A percentile compares a stretch with the other conserved stretches of the same genome.
phyloP scores from a whole-genome alignment of 1,140 invertebrate genomes.

The Anadara kagoshimensis region DNA sequence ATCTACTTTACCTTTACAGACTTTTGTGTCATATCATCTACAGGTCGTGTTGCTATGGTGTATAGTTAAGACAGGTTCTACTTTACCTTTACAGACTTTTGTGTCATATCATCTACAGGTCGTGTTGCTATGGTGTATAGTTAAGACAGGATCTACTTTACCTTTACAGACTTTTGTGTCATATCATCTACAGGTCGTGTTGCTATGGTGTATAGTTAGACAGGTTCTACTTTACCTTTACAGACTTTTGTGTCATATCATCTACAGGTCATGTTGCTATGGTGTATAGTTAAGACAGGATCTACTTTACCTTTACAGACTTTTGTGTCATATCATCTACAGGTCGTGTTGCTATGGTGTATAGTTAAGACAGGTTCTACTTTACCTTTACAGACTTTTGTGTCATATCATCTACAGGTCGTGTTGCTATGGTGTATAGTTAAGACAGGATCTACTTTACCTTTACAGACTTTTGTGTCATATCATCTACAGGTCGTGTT shows the following conservation, averaged over 20 bases:
- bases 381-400: slow-evolving; percentile 13
- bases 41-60: slow-evolving; percentile 30
- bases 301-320: slow-evolving; percentile 1
- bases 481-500: slow-evolving; percentile 28
- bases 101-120: slow-evolving; percentile 36
- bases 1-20: background rate
- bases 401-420: slow-evolving; percentile 35
- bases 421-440: slow-evolving; percentile 16
- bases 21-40: slow-evolving; percentile 31
- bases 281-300: too few species aligned
- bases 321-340: slow-evolving; percentile 31
- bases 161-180: slow-evolving; percentile 21
- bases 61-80: too few species aligned
- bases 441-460: background rate
- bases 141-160: background rate
- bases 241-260: slow-evolving; percentile 26
- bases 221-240: background rate
- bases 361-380: too few species aligned
- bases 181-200: slow-evolving; percentile 32
- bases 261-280: slow-evolving; percentile 35
- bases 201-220: slow-evolving; percentile 8
- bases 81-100: slow-evolving; percentile 10
- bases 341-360: slow-evolving; percentile 29
- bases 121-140: slow-evolving; percentile 17
- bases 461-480: slow-evolving; percentile 25